Percentiles rank a stretch among this genome's conserved stretches.
phyloP scores from a whole-genome alignment of 2,113 vertebrate genomes.

The Hemicordylus capensis region DNA sequence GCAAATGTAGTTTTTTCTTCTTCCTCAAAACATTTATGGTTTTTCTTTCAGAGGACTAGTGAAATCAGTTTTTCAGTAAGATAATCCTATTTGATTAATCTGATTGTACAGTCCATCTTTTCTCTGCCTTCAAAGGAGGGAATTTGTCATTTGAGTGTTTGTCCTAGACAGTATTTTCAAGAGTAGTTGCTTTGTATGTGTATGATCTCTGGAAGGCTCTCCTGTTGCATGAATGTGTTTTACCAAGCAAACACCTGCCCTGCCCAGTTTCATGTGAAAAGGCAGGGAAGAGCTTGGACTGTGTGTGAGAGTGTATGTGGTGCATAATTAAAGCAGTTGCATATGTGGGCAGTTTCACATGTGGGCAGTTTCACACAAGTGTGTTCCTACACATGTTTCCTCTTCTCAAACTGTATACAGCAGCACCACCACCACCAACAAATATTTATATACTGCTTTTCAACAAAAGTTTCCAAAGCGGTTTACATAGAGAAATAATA shows the following conservation, averaged over 20 bases:
- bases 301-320: not conserved
- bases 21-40: too few species aligned
- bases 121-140: not conserved
- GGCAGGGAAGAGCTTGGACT: not conserved
- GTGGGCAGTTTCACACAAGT: not conserved
- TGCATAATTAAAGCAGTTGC: not conserved
- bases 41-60: not conserved
- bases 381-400: not conserved
- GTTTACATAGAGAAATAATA: too few species aligned
- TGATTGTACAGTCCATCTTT: not conserved
- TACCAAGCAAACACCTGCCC: not conserved
- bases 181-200: not conserved
- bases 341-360: not conserved
- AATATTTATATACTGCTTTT: too few species aligned
- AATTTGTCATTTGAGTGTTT: not conserved
- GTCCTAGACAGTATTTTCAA: not conserved
- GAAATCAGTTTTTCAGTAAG: not conserved
- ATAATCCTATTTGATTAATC: not conserved
- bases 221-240: not conserved
- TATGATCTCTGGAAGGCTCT: not conserved
- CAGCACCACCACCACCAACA: too few species aligned
- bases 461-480: too few species aligned
- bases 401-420: too few species aligned
- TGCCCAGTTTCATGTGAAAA: not conserved
- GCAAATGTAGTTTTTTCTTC: not conserved